Evolutionary conservation across 2,113 vertebrate genomes (phyloP), one percentile per base, ranked within the genome.

Genomic region (Odocoileus hemionus): DNA sequence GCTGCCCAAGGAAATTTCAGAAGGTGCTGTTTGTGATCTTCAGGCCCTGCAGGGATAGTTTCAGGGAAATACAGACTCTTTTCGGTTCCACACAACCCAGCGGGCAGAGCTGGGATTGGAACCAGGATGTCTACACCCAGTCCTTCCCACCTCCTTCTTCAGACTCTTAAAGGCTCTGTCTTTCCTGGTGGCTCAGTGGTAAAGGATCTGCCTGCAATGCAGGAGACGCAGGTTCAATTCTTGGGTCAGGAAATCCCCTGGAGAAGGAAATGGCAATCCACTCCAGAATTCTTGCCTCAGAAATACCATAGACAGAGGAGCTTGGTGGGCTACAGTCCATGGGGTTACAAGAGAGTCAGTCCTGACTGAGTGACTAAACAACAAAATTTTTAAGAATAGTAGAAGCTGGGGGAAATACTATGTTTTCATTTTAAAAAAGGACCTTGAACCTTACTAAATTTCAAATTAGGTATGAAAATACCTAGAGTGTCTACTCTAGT

Each of bases 41-140:
- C 26, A 7, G 21, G 50, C 19, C 16, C 43, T 74, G 30, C 3
- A 3, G 26, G 19, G 8, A 30, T 19, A 36, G 16, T 7, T 33
- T 21, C 19, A 47, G 12, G 13, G 23, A 6, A 28, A 10, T 1
- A 1, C 1, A 1, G 26, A 19, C 3, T 36, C 33, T 5, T 12
- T 23, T 23, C 6, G 9, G 17, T 78, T 91, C 19, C 16, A 16
- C 1, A 17, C 7, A 23, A n/a, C 14, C 28, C 28, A 4, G 30
- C 1, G 21, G 28, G 23, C 23, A 12, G 55, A 45, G 61, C 12
- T 30, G 14, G 23, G 33, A 28, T 10, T 1, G 0, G 9, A 25
- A 39, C 30, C 60, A 7, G 1, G 6, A 28, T 26, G 5, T 39
- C 25, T 6, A 11, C 1, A 3, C 5, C 30, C 0, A 39, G 79